phyloP scores from a whole-genome alignment of 2,888 invertebrate genomes.

The Zygothrica quintamaculata region DNA sequence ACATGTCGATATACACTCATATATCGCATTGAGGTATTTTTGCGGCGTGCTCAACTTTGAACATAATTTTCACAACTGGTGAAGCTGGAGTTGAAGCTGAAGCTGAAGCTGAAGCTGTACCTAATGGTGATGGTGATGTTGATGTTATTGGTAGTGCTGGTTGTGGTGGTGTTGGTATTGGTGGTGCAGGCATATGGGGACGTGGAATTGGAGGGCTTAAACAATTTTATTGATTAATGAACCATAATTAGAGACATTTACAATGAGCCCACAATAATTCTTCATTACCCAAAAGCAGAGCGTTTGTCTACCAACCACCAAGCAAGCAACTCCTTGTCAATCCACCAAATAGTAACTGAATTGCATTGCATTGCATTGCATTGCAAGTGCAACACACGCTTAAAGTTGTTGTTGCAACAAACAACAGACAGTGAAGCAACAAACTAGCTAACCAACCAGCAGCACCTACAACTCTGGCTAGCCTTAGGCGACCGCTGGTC shows the following conservation, averaged over 20 bases:
- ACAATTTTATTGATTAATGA: constrained; percentile 85
- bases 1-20: constrained; percentile 63
- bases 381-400: constrained; percentile 20
- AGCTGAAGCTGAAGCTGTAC: neutral
- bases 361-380: constrained; percentile 8
- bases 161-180: neutral
- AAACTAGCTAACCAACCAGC: constrained; percentile 14
- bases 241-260: constrained; percentile 84
- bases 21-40: constrained; percentile 39
- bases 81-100: neutral
- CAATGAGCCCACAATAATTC: constrained; percentile 83
- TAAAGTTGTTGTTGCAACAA: constrained; percentile 10
- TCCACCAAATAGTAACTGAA: neutral
- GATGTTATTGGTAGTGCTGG: neutral
- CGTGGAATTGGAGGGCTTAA: constrained; percentile 66
- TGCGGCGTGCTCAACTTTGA: constrained; percentile 69
- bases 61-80: constrained; percentile 66
- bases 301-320: constrained; percentile 22
- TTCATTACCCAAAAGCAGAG: constrained; percentile 80
- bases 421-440: constrained; percentile 20
- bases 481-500: constrained; percentile 51
- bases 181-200: constrained; percentile 20
- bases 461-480: constrained; percentile 44
- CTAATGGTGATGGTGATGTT: neutral
- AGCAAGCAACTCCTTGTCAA: neutral